Conservation (phyloP, 37 sponge, comb jelly and placozoan genomes). For the Beroe forskalii region DNA sequence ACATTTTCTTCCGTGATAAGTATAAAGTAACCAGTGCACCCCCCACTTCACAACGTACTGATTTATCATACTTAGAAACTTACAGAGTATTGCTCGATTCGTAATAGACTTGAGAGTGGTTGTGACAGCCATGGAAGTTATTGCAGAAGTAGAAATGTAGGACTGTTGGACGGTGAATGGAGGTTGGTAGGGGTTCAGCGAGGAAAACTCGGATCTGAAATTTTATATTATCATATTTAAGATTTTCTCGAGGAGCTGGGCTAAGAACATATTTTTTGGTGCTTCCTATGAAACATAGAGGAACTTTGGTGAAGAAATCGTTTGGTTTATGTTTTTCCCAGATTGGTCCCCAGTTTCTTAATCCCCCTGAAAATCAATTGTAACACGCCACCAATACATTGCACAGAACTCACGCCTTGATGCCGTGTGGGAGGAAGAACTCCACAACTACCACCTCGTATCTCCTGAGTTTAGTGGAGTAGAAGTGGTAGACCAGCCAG, state of each 20-base stretch:
- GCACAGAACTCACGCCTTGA: neutral
- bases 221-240: neutral
- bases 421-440: neutral
- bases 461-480: slow-evolving; percentile 46
- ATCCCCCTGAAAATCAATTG: no score
- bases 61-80: no score
- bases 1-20: no score
- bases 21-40: no score
- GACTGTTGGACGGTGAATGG: slow-evolving; percentile 27
- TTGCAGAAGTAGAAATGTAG: slow-evolving; percentile 27
- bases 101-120: slow-evolving; percentile 57
- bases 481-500: slow-evolving; percentile 77
- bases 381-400: no score
- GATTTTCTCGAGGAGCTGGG: neutral
- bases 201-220: slow-evolving; percentile 56
- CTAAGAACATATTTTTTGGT: no score
- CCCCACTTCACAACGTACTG: no score
- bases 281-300: no score
- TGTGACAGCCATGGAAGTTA: neutral
- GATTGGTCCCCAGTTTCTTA: no score
- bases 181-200: neutral
- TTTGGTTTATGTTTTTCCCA: no score
- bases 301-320: no score
- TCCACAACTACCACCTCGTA: slow-evolving; percentile 53
- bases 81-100: slow-evolving; percentile 49